Base-by-base conservation (phyloP, 2,113 vertebrate genomes). In the Sitta europaea region DNA sequence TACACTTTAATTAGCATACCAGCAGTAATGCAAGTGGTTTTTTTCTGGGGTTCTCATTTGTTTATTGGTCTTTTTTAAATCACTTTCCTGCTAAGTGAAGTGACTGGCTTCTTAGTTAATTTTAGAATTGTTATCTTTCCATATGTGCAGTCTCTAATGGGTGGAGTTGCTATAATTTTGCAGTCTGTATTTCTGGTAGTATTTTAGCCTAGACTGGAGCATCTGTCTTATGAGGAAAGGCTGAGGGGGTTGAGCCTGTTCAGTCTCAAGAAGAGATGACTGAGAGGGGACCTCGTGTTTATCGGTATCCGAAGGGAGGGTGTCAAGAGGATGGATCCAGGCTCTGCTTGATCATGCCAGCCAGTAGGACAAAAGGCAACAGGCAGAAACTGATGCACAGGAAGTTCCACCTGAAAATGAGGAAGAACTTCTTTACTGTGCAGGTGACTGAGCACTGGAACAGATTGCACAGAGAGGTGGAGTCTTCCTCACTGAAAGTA, bases 121-220 rank as follows among this genome's bases (percentile, higher is more conserved):
- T 90, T 73, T 58, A 54, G 38, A 83, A 14, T 61, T 78, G 36
- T 55, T 88, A 31, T 43, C 28, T 87, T 94, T 65, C 58, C 11
- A 17, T 75, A 47, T 0, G 0, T 72, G 19, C 22, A 65, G 0
- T 78, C 7, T 63, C 14, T 72, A 45, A 23, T 31, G 36, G 40
- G 20, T 75, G 25, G 36, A 59, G 31, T 53, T 76, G 17, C 7
- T 79, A 5, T 24, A 21, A 11, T 80, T 75, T 73, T 61, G 10
- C 17, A 57, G 16, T 57, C 28, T 63, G 0, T 35, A 8, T 53
- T 10, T 58, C 51, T 74, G 40, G 43, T 19, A 50, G 6, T 50
- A 40, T 38, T 87, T 61, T 45, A 75, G 33, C 23, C n/a, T 72
- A 19, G 22, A 35, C n/a, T 36, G 31, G 22, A 58, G 19, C 43